Conservation (phyloP, 2,113 vertebrate species). For the Platichthys stellatus region DNA sequence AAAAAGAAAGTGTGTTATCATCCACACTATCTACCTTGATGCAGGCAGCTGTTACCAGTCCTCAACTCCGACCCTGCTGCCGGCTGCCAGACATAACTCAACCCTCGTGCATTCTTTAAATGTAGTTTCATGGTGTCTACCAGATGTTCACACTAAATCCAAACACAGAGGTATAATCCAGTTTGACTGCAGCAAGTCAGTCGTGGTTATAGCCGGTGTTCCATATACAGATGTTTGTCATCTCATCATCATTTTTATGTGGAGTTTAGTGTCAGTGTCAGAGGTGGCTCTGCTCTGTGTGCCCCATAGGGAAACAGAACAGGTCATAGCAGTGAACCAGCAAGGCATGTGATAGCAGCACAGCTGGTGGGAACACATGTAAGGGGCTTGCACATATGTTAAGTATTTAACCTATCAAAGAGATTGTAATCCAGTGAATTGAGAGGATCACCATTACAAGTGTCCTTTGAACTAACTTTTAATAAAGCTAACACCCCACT, state of each 20-base stretch:
- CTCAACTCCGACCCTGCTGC: conserved; percentile 45
- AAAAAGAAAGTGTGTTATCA: background rate
- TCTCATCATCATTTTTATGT: conserved; percentile 21
- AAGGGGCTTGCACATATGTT: conserved; percentile 63
- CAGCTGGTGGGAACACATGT: conserved; percentile 62
- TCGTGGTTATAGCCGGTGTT: conserved; percentile 5
- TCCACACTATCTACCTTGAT: background rate
- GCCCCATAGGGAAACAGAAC: conserved; percentile 19
- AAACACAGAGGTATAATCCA: conserved; percentile 53
- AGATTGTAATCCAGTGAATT: conserved; percentile 58
- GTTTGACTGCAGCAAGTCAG: conserved; percentile 33
- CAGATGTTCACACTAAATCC: conserved; percentile 70
- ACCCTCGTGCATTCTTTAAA: conserved; percentile 43
- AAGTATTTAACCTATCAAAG: conserved; percentile 68
- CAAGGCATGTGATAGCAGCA: conserved; percentile 33
- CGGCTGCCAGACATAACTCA: conserved; percentile 61
- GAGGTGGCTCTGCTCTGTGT: background rate
- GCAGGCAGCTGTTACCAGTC: conserved; percentile 61
- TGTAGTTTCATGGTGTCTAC: conserved; percentile 58
- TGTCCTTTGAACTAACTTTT: conserved; percentile 64
- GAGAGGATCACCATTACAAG: conserved; percentile 66
- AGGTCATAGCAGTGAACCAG: conserved; percentile 26
- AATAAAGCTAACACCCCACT: conserved; percentile 53
- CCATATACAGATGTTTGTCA: conserved; percentile 42
- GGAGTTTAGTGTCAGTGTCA: conserved; percentile 20